Percentiles rank a stretch among this genome's conserved stretches.
phyloP scores from a whole-genome alignment of 92 coral and sea anemone species.

The Palythoa caribaeorum region DNA sequence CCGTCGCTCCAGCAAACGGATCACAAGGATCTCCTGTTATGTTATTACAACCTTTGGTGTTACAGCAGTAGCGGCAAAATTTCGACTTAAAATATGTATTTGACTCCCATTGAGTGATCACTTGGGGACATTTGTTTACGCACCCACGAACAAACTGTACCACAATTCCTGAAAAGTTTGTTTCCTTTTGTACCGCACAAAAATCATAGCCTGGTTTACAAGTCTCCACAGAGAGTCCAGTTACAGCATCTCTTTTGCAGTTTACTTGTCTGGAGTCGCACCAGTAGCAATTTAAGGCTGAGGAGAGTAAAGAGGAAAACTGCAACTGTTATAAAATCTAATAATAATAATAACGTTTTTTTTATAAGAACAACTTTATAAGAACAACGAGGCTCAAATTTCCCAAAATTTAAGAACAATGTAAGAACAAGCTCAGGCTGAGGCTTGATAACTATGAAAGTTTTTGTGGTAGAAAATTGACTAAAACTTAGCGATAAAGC shows the following conservation, averaged over 20 bases:
- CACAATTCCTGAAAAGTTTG: slow-evolving; percentile 8
- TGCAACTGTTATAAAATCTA: not conserved
- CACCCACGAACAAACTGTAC: slow-evolving; percentile 36
- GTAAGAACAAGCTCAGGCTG: no score
- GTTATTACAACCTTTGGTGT: not conserved
- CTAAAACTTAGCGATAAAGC: no score
- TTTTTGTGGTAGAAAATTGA: no score
- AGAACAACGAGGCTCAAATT: no score
- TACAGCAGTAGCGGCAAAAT: slow-evolving; percentile 32
- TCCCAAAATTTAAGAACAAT: no score
- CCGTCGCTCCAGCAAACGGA: slow-evolving; percentile 12
- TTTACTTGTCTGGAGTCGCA: slow-evolving; percentile 33
- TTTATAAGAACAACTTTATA: no score
- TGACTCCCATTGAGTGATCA: slow-evolving; percentile 24
- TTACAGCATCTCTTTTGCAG: not conserved
- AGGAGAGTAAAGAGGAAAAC: not conserved
- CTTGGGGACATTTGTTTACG: not conserved
- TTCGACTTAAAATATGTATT: slow-evolving; percentile 18
- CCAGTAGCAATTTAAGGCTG: slow-evolving; percentile 21
- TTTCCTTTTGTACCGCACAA: slow-evolving; percentile 40
- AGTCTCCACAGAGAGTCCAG: slow-evolving; percentile 24
- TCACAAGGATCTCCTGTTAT: slow-evolving; percentile 36
- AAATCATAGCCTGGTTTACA: slow-evolving; percentile 25
- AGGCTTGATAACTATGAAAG: no score
- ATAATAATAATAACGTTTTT: not conserved